Percentiles rank a stretch among this genome's conserved stretches.
These are phyloP conservation scores for Hemiscyllium ocellatum DNA, from an alignment of 2,113 vertebrate genomes.

Conservation along the genomic window DNA sequence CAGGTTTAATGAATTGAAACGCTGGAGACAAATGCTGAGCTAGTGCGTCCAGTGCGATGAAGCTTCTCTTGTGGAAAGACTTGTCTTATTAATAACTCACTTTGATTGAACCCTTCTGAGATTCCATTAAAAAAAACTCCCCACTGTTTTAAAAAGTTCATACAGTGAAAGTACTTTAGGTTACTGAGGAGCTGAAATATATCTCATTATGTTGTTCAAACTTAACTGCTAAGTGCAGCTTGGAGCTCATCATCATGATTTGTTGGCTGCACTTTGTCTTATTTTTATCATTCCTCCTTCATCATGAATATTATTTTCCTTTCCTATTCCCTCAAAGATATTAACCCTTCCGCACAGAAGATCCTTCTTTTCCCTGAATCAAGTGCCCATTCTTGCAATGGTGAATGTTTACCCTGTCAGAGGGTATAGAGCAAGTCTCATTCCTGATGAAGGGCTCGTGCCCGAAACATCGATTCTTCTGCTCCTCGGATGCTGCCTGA, in stretches of 20 bases:
- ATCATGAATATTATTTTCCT: neutral
- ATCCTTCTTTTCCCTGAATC: too few species aligned
- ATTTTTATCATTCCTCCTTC: neutral
- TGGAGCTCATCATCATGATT: neutral
- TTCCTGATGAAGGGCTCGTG: too few species aligned
- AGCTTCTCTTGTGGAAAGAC: neutral
- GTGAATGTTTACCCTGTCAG: neutral
- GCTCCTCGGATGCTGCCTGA: too few species aligned
- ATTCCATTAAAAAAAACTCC: neutral
- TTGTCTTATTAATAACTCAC: neutral
- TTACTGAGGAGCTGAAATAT: neutral
- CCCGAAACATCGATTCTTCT: too few species aligned
- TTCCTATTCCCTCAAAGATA: neutral
- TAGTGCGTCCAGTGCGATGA: neutral
- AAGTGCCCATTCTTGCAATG: neutral
- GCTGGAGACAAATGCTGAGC: neutral
- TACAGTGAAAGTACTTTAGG: neutral
- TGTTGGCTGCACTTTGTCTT: neutral
- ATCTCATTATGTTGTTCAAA: neutral
- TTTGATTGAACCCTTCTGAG: neutral
- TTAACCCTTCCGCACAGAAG: neutral
- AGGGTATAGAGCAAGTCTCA: too few species aligned
- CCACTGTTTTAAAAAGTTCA: conserved; percentile 7
- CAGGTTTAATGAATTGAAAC: neutral
- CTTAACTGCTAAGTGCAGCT: neutral